Conservation (phyloP, 2,113 vertebrate genomes). For the Mesembrinibis cayennensis region DNA sequence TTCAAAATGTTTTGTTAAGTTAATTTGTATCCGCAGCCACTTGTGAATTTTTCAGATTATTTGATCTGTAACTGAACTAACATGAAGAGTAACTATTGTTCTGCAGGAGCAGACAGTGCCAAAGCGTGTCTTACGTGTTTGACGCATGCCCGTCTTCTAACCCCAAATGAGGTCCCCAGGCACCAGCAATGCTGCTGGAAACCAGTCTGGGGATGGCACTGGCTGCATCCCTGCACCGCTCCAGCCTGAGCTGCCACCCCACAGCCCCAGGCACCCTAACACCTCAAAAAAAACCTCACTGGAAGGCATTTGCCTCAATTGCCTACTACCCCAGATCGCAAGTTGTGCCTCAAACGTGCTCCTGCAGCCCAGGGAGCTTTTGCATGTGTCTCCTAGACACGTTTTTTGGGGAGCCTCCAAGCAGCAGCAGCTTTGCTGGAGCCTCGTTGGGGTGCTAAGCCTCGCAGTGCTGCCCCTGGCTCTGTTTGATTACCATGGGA, state of each 20-base stretch:
- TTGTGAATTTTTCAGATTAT: conserved; percentile 43
- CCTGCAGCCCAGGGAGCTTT: not conserved
- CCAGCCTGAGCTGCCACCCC: fast-evolving
- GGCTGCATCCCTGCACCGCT: fast-evolving
- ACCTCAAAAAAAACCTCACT: fast-evolving
- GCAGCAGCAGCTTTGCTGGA: not conserved
- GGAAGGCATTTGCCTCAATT: not conserved
- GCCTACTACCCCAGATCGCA: fast-evolving
- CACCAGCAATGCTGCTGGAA: not conserved
- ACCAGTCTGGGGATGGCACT: not conserved
- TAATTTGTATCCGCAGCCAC: conserved; percentile 63
- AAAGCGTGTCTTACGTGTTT: not conserved
- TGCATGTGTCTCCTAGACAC: fast-evolving
- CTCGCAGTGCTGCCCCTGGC: fast-evolving
- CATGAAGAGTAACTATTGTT: conserved; percentile 18
- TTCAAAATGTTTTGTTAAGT: conserved; percentile 51
- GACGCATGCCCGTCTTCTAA: not conserved
- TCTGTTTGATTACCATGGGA: no score
- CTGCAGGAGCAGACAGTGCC: conserved; percentile 3
- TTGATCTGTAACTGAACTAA: conserved; percentile 57
- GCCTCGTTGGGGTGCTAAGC: fast-evolving
- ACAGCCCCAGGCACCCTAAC: not conserved
- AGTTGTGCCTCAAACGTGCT: fast-evolving
- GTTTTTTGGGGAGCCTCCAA: not conserved
- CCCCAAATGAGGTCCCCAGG: not conserved